Conservation (phyloP, 2,888 invertebrate species). For the Caenorhabditis drosophilae region DNA sequence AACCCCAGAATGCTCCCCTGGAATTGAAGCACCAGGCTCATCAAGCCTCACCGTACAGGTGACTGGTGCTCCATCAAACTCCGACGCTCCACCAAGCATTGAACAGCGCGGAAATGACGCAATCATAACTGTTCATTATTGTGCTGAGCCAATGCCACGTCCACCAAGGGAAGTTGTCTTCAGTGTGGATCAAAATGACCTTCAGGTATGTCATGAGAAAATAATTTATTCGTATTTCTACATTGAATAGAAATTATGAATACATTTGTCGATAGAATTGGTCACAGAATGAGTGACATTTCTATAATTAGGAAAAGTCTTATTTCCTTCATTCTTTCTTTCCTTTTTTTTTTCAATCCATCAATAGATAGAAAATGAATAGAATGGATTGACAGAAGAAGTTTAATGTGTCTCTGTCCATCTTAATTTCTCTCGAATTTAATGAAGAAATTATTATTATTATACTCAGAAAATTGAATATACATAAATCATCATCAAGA, state of each 20-base stretch:
- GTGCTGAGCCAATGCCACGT: slow-evolving; percentile 65
- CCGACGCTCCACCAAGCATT: slow-evolving; percentile 62
- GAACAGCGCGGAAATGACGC: slow-evolving; percentile 63
- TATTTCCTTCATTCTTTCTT: slow-evolving; percentile 6
- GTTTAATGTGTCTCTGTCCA: slow-evolving; percentile 16
- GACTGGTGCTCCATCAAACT: slow-evolving; percentile 64
- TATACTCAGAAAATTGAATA: not conserved
- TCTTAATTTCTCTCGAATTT: not conserved
- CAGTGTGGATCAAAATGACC: slow-evolving; percentile 65
- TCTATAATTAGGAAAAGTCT: slow-evolving; percentile 14
- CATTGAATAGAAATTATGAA: too few relatives aligned
- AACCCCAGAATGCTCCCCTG: slow-evolving; percentile 65
- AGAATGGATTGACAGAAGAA: too few relatives aligned
- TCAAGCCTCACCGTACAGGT: slow-evolving; percentile 62
- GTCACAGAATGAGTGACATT: not conserved
- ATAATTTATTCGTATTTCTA: too few relatives aligned
- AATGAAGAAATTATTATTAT: not conserved
- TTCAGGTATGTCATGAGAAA: slow-evolving; percentile 49
- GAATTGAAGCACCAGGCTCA: slow-evolving; percentile 60
- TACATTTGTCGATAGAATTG: too few relatives aligned
- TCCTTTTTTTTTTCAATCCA: slow-evolving; percentile 9
- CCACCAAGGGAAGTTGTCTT: slow-evolving; percentile 67
- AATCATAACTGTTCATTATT: slow-evolving; percentile 64
- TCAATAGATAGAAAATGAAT: slow-evolving; percentile 16
- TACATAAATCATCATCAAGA: too few relatives aligned